phyloP scores from a whole-genome alignment of 2,888 invertebrate genomes.

The Andrena minutula region DNA sequence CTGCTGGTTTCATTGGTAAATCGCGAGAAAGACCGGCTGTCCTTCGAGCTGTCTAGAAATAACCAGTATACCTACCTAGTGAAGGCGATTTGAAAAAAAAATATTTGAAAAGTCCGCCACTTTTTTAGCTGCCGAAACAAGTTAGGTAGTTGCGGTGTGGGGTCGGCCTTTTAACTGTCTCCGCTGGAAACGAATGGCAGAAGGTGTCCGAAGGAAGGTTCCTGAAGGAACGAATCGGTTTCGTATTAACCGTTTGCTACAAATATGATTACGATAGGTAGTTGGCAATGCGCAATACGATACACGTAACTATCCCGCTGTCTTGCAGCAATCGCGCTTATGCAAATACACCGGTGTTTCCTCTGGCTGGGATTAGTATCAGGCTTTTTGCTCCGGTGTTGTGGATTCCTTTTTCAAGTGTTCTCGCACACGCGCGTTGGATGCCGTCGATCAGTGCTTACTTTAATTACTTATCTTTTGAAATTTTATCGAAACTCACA shows the following conservation, averaged over 20 bases:
- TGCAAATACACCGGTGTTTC: constrained; percentile 56
- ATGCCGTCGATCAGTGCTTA: too few species aligned
- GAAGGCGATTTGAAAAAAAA: neutral
- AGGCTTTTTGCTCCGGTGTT: constrained; percentile 17
- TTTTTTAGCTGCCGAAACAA: neutral
- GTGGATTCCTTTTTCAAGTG: neutral
- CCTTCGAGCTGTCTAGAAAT: constrained; percentile 12
- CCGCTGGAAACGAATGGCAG: too few species aligned
- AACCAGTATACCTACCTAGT: neutral
- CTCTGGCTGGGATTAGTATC: constrained; percentile 34
- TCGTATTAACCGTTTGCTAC: constrained; percentile 35
- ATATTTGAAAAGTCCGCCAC: neutral
- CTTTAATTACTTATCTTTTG: neutral
- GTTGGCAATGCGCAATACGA: constrained; percentile 46
- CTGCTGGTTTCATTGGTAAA: constrained; percentile 1
- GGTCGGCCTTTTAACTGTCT: too few species aligned
- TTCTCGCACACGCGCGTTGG: neutral
- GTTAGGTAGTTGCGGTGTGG: too few species aligned
- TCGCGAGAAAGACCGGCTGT: constrained; percentile 1
- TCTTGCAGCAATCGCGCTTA: constrained; percentile 59
- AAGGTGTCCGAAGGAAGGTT: neutral
- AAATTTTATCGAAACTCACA: neutral
- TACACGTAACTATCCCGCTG: constrained; percentile 57
- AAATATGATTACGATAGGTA: constrained; percentile 49
- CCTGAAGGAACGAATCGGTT: constrained; percentile 25